Base-by-base conservation (phyloP, 2,888 invertebrate species). In the Sesamia inferens region DNA sequence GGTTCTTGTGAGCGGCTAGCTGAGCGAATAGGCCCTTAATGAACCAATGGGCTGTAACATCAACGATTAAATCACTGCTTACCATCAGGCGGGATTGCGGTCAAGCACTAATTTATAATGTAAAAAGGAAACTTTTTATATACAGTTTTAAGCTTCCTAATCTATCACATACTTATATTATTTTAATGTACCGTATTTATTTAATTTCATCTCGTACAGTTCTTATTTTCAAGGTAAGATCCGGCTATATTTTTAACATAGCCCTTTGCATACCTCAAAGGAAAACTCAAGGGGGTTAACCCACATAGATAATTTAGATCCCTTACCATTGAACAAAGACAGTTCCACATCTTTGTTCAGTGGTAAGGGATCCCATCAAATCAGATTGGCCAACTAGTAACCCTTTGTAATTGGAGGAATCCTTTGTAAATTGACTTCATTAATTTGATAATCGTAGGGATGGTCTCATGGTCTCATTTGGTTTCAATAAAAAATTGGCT, bases 391-490 rank as follows among this genome's bases (percentile, higher is more conserved):
- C 79, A 83, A 83, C 75, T 72, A 39, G 64, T 62, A 75, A 76
- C 83, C 85, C 76, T 71, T 47, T n/a, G 75, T 85, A 85, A 85
- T 85, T 85, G 81, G 71, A 54, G 39, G 71, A 67, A 83, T 79
- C 84, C 84, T 85, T 79, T 77, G 83, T 71, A 85, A 85, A 85
- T 85, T 82, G 85, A 84, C 74, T 74, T 81, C 82, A 82, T 84
- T 85, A 80, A 85, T 85, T 83, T 74, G 70, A 85, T 85, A 83
- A 85, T 78, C 74, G 66, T 59, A 59, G 64, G 77, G 81, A 73
- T 68, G n/a, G n/a, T n/a, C n/a, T n/a, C n/a, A n/a, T n/a, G 71
- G 44, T 48, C 68, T 68, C 61, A 58, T 51, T 24, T 16, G 14
- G 31, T 3, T 54, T 44, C 51, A 67, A 79, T 64, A 69, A 69